Percentiles rank a stretch among this genome's conserved stretches.
Conservation (phyloP, 2,888 invertebrate species). For the Oegoconia quadripuncta region DNA sequence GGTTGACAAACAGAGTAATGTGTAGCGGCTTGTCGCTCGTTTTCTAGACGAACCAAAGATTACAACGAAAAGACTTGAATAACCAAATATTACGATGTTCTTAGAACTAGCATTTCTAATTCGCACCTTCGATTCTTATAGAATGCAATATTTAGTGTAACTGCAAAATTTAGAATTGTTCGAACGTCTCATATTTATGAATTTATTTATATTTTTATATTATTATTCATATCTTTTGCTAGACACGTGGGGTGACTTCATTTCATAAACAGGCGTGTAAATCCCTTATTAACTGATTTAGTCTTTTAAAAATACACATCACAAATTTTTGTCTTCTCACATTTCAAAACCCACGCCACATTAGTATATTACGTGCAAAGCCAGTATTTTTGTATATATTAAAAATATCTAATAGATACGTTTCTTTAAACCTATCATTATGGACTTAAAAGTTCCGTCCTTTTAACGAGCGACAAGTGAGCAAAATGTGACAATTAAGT, state of each 20-base stretch:
- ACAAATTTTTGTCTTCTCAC: no score
- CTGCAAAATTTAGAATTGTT: constrained; percentile 1
- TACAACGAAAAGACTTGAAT: constrained; percentile 26
- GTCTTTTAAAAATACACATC: no score
- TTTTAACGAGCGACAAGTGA: constrained; percentile 12
- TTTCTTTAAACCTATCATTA: not conserved
- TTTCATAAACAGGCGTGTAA: no score
- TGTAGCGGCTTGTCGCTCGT: constrained; percentile 59
- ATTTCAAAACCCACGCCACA: no score
- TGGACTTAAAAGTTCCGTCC: constrained; percentile 11
- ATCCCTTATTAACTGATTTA: not conserved
- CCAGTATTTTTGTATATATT: not conserved
- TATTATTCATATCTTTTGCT: no score
- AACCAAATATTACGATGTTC: constrained; percentile 15
- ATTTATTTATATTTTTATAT: not conserved
- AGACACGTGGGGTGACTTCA: no score
- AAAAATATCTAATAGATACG: not conserved
- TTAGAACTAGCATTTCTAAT: constrained; percentile 14
- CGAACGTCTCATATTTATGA: constrained; percentile 8
- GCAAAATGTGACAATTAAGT: not conserved
- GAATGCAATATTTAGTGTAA: constrained; percentile 14
- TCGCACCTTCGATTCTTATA: constrained; percentile 18
- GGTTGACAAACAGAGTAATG: constrained; percentile 38
- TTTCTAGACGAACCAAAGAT: constrained; percentile 60
- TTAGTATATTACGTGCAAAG: not conserved